Evolutionary conservation across 2,888 invertebrate species (phyloP).

Genomic region (Oscheius myriophilus): DNA sequence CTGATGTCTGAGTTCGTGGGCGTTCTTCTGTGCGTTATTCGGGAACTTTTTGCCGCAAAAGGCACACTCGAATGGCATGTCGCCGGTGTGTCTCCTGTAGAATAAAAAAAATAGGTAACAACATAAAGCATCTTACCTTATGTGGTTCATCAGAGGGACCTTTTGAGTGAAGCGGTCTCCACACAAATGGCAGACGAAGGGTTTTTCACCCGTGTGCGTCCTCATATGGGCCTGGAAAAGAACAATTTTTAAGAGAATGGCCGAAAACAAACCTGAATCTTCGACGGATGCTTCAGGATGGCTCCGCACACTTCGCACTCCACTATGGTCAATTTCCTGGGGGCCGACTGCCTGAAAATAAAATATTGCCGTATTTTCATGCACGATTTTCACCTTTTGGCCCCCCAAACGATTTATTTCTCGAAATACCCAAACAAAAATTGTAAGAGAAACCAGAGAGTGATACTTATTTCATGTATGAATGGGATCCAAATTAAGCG

Average conservation of each 20-base stretch:
- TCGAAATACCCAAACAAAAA: background rate
- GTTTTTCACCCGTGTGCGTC: constrained; percentile 64
- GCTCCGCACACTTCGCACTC: constrained; percentile 58
- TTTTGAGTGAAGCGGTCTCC: constrained; percentile 53
- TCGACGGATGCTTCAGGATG: constrained; percentile 55
- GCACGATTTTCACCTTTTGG: background rate
- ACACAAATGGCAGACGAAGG: constrained; percentile 57
- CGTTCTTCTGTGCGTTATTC: constrained; percentile 52
- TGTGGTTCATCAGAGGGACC: constrained; percentile 52
- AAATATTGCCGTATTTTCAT: background rate
- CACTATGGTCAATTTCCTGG: constrained; percentile 31
- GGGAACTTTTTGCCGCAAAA: constrained; percentile 56
- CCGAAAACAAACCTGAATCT: constrained; percentile 41
- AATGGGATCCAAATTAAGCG: background rate
- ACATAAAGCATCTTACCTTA: constrained; percentile 16
- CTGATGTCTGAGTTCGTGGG: constrained; percentile 56
- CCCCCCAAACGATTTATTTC: background rate
- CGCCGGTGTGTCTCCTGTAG: constrained; percentile 45
- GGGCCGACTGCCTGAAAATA: background rate
- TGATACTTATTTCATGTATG: background rate
- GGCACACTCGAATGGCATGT: constrained; percentile 51
- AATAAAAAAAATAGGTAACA: too few relatives aligned
- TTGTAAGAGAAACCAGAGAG: background rate
- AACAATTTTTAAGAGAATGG: background rate
- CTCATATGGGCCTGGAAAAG: constrained; percentile 57